Conservation (phyloP, 2,888 invertebrate genomes). For the Tiliacea aurago region DNA sequence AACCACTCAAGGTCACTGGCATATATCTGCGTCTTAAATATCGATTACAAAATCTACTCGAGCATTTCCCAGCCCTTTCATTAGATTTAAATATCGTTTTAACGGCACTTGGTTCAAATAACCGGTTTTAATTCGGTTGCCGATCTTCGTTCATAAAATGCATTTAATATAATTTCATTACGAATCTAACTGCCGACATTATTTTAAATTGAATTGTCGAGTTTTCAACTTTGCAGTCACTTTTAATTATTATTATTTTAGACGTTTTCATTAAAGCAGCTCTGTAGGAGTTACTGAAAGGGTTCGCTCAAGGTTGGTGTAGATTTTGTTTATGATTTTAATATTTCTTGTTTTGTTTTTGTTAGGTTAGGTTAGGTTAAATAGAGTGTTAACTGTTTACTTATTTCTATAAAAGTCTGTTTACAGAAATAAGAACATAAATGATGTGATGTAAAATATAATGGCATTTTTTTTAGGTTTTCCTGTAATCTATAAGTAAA, state of each 20-base stretch:
- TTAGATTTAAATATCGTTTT: constrained; percentile 54
- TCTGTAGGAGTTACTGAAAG: not conserved
- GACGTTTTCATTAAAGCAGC: constrained; percentile 9
- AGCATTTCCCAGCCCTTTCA: constrained; percentile 39
- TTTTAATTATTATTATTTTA: constrained; percentile 50
- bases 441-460: not conserved
- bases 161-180: constrained; percentile 65
- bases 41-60: constrained; percentile 17
- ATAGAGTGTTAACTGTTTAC: no score
- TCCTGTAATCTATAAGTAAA: no score
- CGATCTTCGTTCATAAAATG: constrained; percentile 50
- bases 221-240: constrained; percentile 37
- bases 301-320: not conserved
- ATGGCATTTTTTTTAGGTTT: not conserved
- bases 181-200: constrained; percentile 43
- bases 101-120: constrained; percentile 56
- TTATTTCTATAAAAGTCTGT: not conserved
- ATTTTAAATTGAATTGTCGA: constrained; percentile 49
- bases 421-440: not conserved
- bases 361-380: not conserved
- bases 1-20: no score
- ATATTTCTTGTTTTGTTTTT: constrained; percentile 1
- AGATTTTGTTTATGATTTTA: constrained; percentile 14
- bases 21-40: no score
- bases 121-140: constrained; percentile 56